Conservation (phyloP, 2,888 invertebrate species). For the Suillia variegata region DNA sequence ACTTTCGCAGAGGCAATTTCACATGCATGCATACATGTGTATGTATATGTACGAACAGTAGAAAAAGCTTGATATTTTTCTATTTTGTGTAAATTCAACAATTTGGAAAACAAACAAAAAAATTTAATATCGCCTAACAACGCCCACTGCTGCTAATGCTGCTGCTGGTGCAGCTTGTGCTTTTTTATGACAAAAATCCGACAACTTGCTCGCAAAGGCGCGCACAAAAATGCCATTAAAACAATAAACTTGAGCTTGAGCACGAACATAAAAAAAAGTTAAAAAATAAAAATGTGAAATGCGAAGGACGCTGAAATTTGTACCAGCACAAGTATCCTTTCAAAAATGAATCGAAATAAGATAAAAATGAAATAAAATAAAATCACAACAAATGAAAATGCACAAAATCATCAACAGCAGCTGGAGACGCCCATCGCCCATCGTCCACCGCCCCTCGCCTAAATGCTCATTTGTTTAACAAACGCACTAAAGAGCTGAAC, state of each 20-base stretch:
- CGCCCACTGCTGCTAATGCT: too few species aligned
- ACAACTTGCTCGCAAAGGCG: not conserved
- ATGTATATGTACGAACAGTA: too few species aligned
- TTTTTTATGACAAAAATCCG: not conserved
- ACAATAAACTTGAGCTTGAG: constrained; percentile 11
- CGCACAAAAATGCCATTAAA: constrained; percentile 5
- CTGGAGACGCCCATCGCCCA: not conserved
- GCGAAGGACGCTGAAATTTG: not conserved
- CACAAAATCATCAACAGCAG: not conserved
- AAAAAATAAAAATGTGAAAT: not conserved
- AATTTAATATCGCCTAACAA: too few species aligned
- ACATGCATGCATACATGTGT: too few species aligned
- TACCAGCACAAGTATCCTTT: too few species aligned
- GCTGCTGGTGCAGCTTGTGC: too few species aligned
- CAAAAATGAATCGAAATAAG: too few species aligned
- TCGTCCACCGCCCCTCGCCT: not conserved
- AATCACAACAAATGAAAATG: not conserved
- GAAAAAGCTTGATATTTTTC: too few species aligned
- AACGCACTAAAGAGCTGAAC: too few species aligned
- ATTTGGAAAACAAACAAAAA: too few species aligned
- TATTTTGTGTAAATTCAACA: too few species aligned
- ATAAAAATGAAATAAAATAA: not conserved
- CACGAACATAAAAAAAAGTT: not conserved
- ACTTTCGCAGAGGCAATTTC: too few species aligned
- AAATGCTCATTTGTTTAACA: not conserved